Evolutionary conservation across 2,888 invertebrate species (phyloP).

Genomic region (Drosophila nr. perissopoda): DNA sequence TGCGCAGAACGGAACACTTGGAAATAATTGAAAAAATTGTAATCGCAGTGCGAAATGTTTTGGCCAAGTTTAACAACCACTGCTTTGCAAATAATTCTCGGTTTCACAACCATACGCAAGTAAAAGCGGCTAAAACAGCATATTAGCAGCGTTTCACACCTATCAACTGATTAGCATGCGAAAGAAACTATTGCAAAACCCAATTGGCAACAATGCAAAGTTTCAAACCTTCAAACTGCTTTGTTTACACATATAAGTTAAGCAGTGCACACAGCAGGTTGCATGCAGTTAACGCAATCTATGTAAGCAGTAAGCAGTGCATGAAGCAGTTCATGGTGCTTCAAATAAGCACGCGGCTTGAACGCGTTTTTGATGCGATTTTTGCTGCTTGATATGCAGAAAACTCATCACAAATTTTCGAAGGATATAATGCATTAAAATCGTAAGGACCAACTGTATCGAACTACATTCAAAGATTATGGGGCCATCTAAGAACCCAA

Average conservation of each 20-base stretch:
- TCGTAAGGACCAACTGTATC: neutral
- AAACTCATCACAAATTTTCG: neutral
- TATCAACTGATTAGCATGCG: neutral
- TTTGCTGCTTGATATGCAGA: neutral
- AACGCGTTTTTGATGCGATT: neutral
- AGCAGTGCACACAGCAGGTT: neutral
- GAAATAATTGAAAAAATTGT: neutral
- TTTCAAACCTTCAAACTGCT: neutral
- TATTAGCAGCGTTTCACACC: neutral
- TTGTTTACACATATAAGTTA: neutral
- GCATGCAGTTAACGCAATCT: neutral
- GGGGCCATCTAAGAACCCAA: neutral
- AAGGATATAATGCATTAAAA: neutral
- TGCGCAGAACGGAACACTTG: neutral
- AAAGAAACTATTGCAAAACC: too few species aligned
- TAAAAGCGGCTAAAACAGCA: neutral
- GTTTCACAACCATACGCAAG: neutral
- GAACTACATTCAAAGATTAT: neutral
- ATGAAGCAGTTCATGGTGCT: rapidly evolving
- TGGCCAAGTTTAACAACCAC: neutral
- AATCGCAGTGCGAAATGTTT: neutral
- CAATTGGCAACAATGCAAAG: neutral
- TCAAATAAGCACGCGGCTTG: neutral
- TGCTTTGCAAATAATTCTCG: neutral
- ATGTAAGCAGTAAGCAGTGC: neutral